Conservation (phyloP, 2,113 vertebrate genomes). For the Setophaga petechia region DNA sequence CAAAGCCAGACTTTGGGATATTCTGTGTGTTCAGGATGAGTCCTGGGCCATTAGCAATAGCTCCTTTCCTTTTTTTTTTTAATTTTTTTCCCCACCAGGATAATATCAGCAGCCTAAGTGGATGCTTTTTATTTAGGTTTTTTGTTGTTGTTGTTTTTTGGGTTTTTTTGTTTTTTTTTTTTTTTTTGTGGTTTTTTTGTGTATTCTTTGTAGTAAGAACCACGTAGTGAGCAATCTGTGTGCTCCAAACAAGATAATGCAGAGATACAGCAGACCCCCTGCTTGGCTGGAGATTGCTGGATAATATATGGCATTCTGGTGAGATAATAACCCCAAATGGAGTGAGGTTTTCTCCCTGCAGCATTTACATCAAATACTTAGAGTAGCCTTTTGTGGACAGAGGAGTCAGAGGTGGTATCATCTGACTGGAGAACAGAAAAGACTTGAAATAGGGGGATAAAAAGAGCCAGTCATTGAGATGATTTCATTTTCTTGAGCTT, state of each 20-base stretch:
- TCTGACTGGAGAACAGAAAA: not conserved
- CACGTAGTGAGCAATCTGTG: not conserved
- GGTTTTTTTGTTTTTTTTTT: no score
- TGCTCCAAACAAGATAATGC: conserved; percentile 22
- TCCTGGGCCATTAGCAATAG: rapidly evolving
- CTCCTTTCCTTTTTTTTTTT: not conserved
- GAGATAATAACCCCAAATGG: conserved; percentile 25
- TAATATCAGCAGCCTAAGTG: not conserved
- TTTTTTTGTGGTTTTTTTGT: no score
- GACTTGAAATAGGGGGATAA: not conserved
- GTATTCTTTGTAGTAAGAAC: not conserved
- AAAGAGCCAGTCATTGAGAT: not conserved
- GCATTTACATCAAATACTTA: not conserved
- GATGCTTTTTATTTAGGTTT: not conserved
- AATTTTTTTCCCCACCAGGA: not conserved
- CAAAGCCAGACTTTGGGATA: not conserved
- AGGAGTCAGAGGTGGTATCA: conserved; percentile 3
- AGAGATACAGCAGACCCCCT: not conserved
- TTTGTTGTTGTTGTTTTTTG: no score
- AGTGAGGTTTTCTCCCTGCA: not conserved
- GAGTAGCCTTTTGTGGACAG: conserved; percentile 13
- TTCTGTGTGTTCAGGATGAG: not conserved
- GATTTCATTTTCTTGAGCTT: not conserved
- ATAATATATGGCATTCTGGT: conserved; percentile 24
- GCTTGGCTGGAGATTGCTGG: conserved; percentile 28